Evolutionary conservation across 2,797 vertebrate species (phyloP), one percentile per base, ranked within the genome.

Genomic region (Petrocephalus sullivani): DNA sequence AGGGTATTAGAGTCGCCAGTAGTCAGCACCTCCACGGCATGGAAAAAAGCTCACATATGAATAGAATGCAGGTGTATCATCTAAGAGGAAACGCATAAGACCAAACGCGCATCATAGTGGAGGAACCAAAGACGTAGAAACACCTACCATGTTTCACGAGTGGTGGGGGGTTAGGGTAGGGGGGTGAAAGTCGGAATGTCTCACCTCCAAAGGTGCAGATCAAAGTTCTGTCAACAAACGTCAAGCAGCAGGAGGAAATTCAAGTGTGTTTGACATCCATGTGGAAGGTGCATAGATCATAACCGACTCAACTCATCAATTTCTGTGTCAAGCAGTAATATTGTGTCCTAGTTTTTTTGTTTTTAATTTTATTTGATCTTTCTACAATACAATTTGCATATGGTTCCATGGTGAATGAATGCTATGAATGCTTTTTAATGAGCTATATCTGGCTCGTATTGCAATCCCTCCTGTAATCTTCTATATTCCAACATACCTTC

Each of bases 401-500:
- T 49, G 41, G 49, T 81, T 81, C 75, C 75, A 81, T 81, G 75
- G 75, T 81, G 75, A 81, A 81, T 81, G 75, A 81, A 81, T 49
- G 75, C 19, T 81, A 81, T 81, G 75, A 81, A 81, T 49, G 75
- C 19, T 81, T 81, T 49, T 81, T 81, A 81, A 81, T 81, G 75
- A n/a, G 37, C 41, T 7, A 49, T 81, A 81, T 81, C 75, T 49
- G 37, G 41, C 49, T 49, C 41, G 16, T 49, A 81, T 81, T 81
- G 37, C 46, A 81, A 81, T 81, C 75, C 75, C 41, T 81, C 28
- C 28, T 71, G 67, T 71, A 71, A 71, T 71, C 75, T 81, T 46
- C 49, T 46, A 7, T 81, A 37, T 81, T 49, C 75, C 41, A 16
- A 49, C 49, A 81, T 81, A 49, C 75, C 75, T 81, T 81, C 37